Evolutionary conservation across 2,113 vertebrate species (phyloP).

Genomic region (Fulica atra): DNA sequence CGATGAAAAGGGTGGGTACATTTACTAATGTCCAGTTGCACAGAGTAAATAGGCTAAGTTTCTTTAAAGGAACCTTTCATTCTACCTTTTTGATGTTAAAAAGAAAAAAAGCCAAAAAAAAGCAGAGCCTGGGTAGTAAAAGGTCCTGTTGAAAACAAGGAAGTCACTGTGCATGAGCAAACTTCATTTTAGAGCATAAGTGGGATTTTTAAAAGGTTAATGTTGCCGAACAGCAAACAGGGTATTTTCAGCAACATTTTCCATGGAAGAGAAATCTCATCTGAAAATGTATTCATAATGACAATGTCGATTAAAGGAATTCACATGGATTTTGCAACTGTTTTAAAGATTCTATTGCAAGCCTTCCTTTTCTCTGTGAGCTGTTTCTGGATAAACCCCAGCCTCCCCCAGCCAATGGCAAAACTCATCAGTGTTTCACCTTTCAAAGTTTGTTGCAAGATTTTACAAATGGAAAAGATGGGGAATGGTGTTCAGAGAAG

Average conservation of each 20-base stretch:
- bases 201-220: constrained; percentile 2
- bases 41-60: not conserved
- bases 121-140: not conserved
- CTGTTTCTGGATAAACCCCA: not conserved
- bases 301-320: not conserved
- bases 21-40: not conserved
- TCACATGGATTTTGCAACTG: not conserved
- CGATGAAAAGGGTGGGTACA: not conserved
- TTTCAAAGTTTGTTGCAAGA: not conserved
- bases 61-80: constrained; percentile 27
- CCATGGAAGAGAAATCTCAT: not conserved
- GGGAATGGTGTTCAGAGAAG: not conserved
- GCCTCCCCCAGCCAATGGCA: not conserved
- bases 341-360: not conserved
- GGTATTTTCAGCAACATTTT: constrained; percentile 17
- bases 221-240: not conserved
- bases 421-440: not conserved
- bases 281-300: not conserved
- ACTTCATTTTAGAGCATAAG: not conserved
- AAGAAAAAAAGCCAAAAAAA: not conserved
- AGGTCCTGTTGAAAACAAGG: not conserved
- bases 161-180: not conserved
- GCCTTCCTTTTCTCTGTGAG: not conserved
- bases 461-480: not conserved
- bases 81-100: not conserved